phyloP scores from a whole-genome alignment of 37 sponge, comb jelly and placozoan species.

The Beroe forskalii region DNA sequence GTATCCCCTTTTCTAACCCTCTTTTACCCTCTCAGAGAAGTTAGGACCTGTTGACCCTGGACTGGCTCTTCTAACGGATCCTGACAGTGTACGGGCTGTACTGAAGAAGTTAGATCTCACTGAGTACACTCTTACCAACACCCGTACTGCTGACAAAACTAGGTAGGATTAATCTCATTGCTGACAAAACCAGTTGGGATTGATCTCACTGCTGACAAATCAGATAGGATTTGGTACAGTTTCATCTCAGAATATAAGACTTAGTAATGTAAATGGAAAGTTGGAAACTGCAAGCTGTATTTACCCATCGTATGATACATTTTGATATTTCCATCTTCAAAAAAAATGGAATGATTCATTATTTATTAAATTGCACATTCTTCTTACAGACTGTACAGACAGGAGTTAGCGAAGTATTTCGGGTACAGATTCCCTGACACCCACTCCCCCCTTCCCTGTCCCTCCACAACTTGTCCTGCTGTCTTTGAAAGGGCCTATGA shows the following conservation, averaged over 20 bases:
- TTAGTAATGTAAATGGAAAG: no score
- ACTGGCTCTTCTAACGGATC: conserved; percentile 9
- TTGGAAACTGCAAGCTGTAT: no score
- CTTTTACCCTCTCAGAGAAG: conserved; percentile 1
- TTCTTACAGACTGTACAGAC: no score
- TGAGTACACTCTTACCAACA: conserved; percentile 9
- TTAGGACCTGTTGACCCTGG: neutral
- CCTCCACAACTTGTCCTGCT: neutral
- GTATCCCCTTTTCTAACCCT: no score
- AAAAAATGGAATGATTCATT: no score
- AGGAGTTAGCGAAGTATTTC: conserved; percentile 20
- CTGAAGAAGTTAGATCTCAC: neutral
- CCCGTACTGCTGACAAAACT: conserved; percentile 6
- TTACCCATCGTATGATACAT: no score
- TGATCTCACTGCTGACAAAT: no score
- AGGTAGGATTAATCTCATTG: no score
- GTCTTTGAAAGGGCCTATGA: conserved; percentile 39
- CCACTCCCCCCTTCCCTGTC: neutral
- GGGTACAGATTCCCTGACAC: conserved; percentile 40
- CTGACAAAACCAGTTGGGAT: no score
- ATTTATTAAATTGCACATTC: no score
- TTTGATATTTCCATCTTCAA: no score
- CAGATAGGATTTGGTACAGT: neutral
- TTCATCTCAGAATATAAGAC: no score
- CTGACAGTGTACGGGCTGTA: conserved; percentile 34